A percentile compares a stretch with the other conserved stretches of the same genome.
Conservation (phyloP, 2,797 vertebrate species). For the Chanos chanos region DNA sequence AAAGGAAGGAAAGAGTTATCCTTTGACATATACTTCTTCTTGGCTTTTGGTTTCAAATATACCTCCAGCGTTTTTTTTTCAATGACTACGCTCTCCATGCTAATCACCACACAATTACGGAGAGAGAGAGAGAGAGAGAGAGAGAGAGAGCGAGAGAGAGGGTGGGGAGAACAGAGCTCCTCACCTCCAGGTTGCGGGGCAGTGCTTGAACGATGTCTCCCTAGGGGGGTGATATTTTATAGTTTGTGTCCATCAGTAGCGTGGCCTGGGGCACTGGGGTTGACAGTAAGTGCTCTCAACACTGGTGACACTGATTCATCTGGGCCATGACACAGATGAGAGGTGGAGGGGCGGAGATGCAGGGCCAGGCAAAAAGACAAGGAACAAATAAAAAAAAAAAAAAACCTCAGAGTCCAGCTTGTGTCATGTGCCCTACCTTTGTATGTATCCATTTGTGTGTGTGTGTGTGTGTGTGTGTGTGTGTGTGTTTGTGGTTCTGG, state of each 20-base stretch:
- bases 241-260: conserved; percentile 83
- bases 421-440: conserved; percentile 12
- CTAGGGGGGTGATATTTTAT: conserved; percentile 82
- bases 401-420: conserved; percentile 39
- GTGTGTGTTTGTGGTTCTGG: background rate
- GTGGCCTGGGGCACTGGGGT: conserved; percentile 75
- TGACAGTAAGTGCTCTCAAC: conserved; percentile 85
- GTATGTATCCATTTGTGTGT: conserved; percentile 5
- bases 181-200: conserved; percentile 67
- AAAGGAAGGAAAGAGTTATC: conserved; percentile 23
- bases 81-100: no score
- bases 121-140: conserved; percentile 12
- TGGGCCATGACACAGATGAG: conserved; percentile 75
- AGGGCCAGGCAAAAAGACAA: conserved; percentile 6
- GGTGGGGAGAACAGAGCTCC: conserved; percentile 28
- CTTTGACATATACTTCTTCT: conserved; percentile 20
- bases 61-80: conserved; percentile 18
- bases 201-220: conserved; percentile 77
- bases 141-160: background rate
- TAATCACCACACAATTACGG: no score
- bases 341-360: conserved; percentile 26
- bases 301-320: conserved; percentile 82
- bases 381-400: conserved; percentile 25
- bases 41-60: conserved; percentile 7
- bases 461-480: conserved; percentile 5